Conservation (phyloP, 2,113 vertebrate genomes). For the Periophthalmus modestus region DNA sequence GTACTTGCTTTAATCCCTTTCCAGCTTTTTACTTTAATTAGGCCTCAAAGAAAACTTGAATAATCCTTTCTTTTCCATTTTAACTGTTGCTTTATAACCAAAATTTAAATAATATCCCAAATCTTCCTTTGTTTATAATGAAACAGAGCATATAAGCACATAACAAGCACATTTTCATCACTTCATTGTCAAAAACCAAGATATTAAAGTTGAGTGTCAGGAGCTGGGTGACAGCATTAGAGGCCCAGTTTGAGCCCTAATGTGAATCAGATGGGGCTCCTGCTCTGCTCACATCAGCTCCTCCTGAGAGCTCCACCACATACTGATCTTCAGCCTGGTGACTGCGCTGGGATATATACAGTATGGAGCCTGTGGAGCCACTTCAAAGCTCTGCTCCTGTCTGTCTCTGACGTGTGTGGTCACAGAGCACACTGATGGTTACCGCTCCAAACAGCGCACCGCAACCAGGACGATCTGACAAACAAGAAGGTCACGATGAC, state of each 20-base stretch:
- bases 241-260: constrained; percentile 45
- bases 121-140: not conserved
- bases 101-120: not conserved
- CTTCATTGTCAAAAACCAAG: not conserved
- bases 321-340: constrained; percentile 48
- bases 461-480: constrained; percentile 30
- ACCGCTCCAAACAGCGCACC: constrained; percentile 38
- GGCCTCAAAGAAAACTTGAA: not conserved
- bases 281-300: constrained; percentile 22
- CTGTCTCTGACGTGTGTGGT: constrained; percentile 33
- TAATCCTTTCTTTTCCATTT: too few species aligned
- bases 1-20: not conserved
- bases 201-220: constrained; percentile 21
- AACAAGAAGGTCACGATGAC: constrained; percentile 5
- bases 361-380: constrained; percentile 1
- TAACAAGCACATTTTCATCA: constrained; percentile 15
- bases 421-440: constrained; percentile 39
- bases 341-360: constrained; percentile 21
- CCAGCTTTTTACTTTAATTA: not conserved
- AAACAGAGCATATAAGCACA: not conserved
- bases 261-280: constrained; percentile 58
- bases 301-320: constrained; percentile 32
- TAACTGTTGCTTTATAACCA: too few species aligned
- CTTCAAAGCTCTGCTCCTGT: constrained; percentile 35
- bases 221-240: constrained; percentile 30